Evolutionary conservation across 2,888 invertebrate genomes (phyloP), one percentile per base, ranked within the genome.

Genomic region (Petrolisthes cinctipes): DNA sequence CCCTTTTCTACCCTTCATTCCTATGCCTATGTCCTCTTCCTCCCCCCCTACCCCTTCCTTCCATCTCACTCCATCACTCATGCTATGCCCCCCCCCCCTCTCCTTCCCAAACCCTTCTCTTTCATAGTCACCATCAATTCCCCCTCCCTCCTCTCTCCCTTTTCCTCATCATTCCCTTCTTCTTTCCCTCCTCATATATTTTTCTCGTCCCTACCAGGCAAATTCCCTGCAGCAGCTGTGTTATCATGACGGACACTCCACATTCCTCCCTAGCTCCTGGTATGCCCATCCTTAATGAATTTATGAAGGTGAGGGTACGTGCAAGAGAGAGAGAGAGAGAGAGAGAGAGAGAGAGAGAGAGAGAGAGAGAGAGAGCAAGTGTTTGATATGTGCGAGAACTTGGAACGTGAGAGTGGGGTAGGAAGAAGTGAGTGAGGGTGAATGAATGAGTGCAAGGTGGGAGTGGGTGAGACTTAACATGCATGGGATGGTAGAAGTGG

Each of bases 321-420:
- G 68, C 3, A 68, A 68, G 68, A 82, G 82, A 68, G 68, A 68
- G 82, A 82, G 82, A 68, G 68, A 68, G 68, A 82, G 68, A 68
- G 68, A 82, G 82, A 82, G 82, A 82, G 82, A 68, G n/a, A n/a
- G 71, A 71, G 71, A 71, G n/a, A 71, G 76, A 56, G 76, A 76
- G 56, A 76, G 84, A 11, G 71, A 71, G n/a, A n/a, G 71, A n/a
- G 9, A 17, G 11, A 61, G 17, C 6, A 9, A 6, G 71, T 75
- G n/a, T 75, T n/a, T n/a, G 61, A 61, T 9, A 17, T 9, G 61
- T 11, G 61, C 61, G 0, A 61, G 17, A 61, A 11, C 9, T 61
- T 17, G 17, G 61, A 61, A 17, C 9, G 3, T 61, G 79, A 78
- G 79, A 79, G 79, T 20, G 79, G 51, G 79, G 37, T 17, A 79